Evolutionary conservation across 2,113 vertebrate genomes (phyloP), one percentile per base, ranked within the genome.

Genomic region (Heterotis niloticus): DNA sequence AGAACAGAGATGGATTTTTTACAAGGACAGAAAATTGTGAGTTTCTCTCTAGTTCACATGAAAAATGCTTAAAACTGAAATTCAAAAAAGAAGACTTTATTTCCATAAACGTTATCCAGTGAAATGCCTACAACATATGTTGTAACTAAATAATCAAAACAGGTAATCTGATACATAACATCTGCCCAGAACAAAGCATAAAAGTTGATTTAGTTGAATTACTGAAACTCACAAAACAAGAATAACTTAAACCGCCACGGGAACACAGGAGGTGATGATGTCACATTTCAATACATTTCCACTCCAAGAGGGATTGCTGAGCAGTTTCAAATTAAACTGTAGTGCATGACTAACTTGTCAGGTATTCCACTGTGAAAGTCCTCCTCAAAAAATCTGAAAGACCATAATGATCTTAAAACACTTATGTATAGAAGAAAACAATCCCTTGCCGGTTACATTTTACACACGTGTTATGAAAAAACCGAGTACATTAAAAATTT

Each of bases 1-100:
- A 96, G 94, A 96, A 95, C 95, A 96, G 95, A 98, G 96, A 96
- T 95, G 94, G 96, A 96, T 95, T 95, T 97, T 95, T 97, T 95
- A 93, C 94, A 94, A 92, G 93, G 91, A 95, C 92, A 91, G 92
- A 98, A 97, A 97, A 98, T 98, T 95, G 98, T 98, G 95, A 97
- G 98, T 96, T 94, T 94, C 91, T 88, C 89, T 89, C 93, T 89
- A 92, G 94, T 96, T 97, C 96, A 95, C 96, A 94, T 91, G 80
- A 88, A 91, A 93, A 91, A 90, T 90, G 92, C 90, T 88, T 92
- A 89, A 94, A 94, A 95, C 94, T 92, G 91, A 87, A 93, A 95
- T 95, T 95, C 34, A 44, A 44, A 44, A 94, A 88, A 92, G 92
- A 94, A 91, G 80, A 91, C 93, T 98, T 96, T 95, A 95, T 96